Evolutionary conservation across 2,888 invertebrate species (phyloP), one percentile per base, ranked within the genome.

Genomic region (Rapana venosa): DNA sequence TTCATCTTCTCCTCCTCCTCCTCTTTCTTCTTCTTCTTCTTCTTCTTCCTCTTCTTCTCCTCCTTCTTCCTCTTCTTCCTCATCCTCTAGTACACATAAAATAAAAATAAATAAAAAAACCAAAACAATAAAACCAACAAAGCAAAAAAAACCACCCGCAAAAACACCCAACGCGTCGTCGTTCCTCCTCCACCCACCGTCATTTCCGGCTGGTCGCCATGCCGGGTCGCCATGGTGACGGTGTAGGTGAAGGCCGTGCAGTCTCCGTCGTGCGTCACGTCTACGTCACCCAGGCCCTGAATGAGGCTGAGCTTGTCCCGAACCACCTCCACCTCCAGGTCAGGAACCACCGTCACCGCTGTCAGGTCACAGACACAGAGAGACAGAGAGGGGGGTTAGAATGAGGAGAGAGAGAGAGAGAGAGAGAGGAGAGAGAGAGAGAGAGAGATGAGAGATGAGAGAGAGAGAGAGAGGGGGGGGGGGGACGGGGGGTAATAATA

Each of bases 231-330:
- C 91, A 91, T 90, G 74, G 90, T 92, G 26, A 92, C 88, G 35
- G 87, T 91, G 91, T 89, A 91, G 17, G 91, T 90, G 87, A 91
- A 91, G 61, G 90, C 91, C 6, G 91, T 87, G 70, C 92, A 92
- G 85, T 87, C 87, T 6, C 91, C 92, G 5, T 70, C 74, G 20
- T 79, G 36, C 30, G 77, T 87, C 20, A 92, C 91, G 22, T 87
- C 81, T 13, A 91, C 81, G 74, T 91, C 90, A 20, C 92, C 91
- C 5, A 90, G 86, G 0, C 83, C 86, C 22, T 87, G 87, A 35
- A 92, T 86, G 20, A 91, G 74, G n/a, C 90, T 84, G n/a, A 92
- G 90, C 17, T 88, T 88, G 36, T 89, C 91, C 1, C 87, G 88
- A 2, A 91, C 36, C 32, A 77, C 70, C 6, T 47, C 74, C 89